Percentiles rank a stretch among this genome's conserved stretches.
phyloP scores from a whole-genome alignment of 2,888 invertebrate species.

The Hyposoter didymator region DNA sequence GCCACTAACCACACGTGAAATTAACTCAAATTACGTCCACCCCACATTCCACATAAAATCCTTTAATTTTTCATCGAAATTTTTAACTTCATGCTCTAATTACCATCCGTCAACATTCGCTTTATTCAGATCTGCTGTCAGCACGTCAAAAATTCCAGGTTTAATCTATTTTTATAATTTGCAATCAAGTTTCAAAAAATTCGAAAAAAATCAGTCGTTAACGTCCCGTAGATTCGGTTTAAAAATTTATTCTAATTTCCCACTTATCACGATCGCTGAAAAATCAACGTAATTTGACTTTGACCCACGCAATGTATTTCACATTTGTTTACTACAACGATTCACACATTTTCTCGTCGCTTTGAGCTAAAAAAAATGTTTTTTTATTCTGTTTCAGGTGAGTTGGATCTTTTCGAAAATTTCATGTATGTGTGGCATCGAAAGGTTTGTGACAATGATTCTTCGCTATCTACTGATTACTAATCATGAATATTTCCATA shows the following conservation, averaged over 20 bases:
- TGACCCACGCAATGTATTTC: not conserved
- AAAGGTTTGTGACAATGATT: constrained; percentile 6
- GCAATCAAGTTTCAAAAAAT: no score
- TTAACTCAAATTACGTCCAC: constrained; percentile 32
- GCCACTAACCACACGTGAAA: constrained; percentile 32
- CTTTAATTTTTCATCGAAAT: not conserved
- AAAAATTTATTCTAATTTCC: not conserved
- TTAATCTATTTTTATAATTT: no score
- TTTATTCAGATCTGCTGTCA: no score
- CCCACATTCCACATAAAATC: constrained; percentile 15
- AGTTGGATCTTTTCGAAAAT: not conserved
- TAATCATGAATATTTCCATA: not conserved
- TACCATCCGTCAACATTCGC: no score
- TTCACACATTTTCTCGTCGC: not conserved
- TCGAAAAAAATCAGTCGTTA: no score
- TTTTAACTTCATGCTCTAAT: not conserved
- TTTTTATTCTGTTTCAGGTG: constrained; percentile 37
- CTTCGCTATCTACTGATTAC: not conserved
- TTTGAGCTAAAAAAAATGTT: not conserved
- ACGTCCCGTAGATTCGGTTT: not conserved
- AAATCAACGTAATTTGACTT: not conserved
- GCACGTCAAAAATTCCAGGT: no score
- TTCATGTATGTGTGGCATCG: not conserved
- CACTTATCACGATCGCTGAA: not conserved
- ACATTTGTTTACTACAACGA: not conserved